Base-by-base conservation (phyloP, 2,113 vertebrate species). In the Phodopus roborovskii region DNA sequence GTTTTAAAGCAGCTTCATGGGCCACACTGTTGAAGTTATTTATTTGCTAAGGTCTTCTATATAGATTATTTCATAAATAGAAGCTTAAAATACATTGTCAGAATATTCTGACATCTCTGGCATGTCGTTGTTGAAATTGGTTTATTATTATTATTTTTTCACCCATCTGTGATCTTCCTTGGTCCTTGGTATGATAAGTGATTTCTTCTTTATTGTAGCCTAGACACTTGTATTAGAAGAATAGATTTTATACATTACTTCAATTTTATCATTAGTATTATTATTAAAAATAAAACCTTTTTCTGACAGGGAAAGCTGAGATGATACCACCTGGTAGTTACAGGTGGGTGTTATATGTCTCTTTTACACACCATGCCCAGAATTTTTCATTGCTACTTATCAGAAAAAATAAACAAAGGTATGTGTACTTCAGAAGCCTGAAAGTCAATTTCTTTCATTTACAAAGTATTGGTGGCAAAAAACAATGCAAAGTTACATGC, bases 371-470 rank as follows among this genome's bases (percentile, higher is more conserved):
- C 48, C 48, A 39, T 62, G 8, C 58, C n/a, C 30, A 92, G 30
- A 39, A 58, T 7, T 71, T 56, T 88, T 68, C 12, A 94, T 19
- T 90, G 90, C 39, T 45, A 42, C 71, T 87, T 87, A 88, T 17
- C 53, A 74, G 26, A 75, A 94, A 60, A 9, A 39, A 73, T 64
- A 66, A 33, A n/a, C 45, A 89, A 89, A 92, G 84, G 3, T 24
- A 48, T 11, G 56, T 71, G 73, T 85, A 42, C 45, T 64, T 95
- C 19, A 84, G 7, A 60, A 92, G 89, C 60, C 60, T 53, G 64
- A 70, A 91, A 74, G 24, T 20, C 75, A 70, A 20, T 91, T 84
- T 89, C 2, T 95, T 95, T 42, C 42, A 73, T 90, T 79, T 39
- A 24, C 4, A 2, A 78, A 78, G 45, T 15, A 33, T 78, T 0